Conservation (phyloP, 2,113 vertebrate genomes). For the Perccottus glenii region DNA sequence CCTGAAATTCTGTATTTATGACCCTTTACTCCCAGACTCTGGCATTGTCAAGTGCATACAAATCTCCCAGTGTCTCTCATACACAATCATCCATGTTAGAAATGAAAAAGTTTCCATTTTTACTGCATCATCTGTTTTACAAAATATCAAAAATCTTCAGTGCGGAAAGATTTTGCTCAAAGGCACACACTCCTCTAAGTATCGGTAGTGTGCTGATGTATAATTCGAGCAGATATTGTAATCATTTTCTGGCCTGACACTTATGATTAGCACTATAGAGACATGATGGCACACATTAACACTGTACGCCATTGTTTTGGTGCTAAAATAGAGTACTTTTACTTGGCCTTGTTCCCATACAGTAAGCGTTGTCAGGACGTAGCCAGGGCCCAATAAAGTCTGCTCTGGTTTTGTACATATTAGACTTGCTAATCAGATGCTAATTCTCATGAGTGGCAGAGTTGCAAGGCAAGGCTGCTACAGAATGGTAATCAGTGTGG, state of each 20-base stretch:
- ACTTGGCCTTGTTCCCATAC: slow-evolving; percentile 22
- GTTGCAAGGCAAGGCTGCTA: slow-evolving; percentile 48
- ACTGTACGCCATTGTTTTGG: slow-evolving; percentile 27
- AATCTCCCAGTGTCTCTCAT: neutral
- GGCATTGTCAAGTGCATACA: neutral
- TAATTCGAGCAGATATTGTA: slow-evolving; percentile 18
- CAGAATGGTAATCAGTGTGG: slow-evolving; percentile 74
- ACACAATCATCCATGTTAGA: too few species aligned
- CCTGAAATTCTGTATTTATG: too few species aligned
- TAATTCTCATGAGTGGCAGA: slow-evolving; percentile 65
- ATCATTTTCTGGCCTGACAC: slow-evolving; percentile 23
- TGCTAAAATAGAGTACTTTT: slow-evolving; percentile 36
- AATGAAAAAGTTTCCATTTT: too few species aligned
- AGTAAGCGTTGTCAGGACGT: slow-evolving; percentile 35
- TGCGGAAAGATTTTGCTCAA: too few species aligned
- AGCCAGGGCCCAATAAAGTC: slow-evolving; percentile 39
- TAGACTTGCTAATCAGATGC: slow-evolving; percentile 80
- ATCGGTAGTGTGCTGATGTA: slow-evolving; percentile 13
- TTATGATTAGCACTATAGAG: slow-evolving; percentile 23
- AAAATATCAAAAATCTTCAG: too few species aligned
- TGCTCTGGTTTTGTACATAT: slow-evolving; percentile 59
- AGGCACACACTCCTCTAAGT: neutral
- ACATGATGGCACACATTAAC: slow-evolving; percentile 24
- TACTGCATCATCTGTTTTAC: too few species aligned
- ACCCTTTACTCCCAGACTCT: too few species aligned